Evolutionary conservation across 2,888 invertebrate species (phyloP).

Genomic region (Entomobrya multifasciata): DNA sequence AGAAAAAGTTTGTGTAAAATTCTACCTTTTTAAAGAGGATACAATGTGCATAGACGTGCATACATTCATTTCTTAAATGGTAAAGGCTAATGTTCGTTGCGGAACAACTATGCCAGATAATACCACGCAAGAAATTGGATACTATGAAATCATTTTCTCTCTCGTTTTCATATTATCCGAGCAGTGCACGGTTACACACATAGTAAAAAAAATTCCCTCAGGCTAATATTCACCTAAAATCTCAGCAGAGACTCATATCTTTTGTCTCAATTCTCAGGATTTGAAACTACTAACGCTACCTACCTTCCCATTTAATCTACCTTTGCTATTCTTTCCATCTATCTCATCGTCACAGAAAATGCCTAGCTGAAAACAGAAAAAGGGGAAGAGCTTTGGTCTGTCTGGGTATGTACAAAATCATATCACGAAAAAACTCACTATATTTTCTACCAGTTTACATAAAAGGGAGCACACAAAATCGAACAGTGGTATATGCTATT

Average conservation of each 20-base stretch:
- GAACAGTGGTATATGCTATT: no score
- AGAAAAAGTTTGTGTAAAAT: background rate
- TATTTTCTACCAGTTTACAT: background rate
- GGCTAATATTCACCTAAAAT: constrained; percentile 65
- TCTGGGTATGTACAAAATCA: no score
- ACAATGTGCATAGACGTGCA: no score
- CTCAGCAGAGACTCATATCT: constrained; percentile 64
- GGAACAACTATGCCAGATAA: background rate
- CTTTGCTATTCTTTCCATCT: background rate
- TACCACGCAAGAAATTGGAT: background rate
- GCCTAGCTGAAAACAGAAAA: background rate
- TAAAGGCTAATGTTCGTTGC: no score
- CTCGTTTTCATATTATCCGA: background rate
- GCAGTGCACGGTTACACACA: background rate
- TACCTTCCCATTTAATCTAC: constrained; percentile 19
- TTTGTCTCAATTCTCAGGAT: constrained; percentile 66
- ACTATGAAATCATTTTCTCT: background rate
- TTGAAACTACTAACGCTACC: constrained; percentile 58
- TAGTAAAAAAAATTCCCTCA: constrained; percentile 56
- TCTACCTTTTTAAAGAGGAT: no score
- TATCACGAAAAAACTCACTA: no score
- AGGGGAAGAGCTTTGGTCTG: no score
- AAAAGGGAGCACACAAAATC: constrained; percentile 37
- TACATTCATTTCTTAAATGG: no score
- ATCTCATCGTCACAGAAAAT: background rate